Base-by-base conservation (phyloP, 2,888 invertebrate genomes). In the Drosophila tripunctata region DNA sequence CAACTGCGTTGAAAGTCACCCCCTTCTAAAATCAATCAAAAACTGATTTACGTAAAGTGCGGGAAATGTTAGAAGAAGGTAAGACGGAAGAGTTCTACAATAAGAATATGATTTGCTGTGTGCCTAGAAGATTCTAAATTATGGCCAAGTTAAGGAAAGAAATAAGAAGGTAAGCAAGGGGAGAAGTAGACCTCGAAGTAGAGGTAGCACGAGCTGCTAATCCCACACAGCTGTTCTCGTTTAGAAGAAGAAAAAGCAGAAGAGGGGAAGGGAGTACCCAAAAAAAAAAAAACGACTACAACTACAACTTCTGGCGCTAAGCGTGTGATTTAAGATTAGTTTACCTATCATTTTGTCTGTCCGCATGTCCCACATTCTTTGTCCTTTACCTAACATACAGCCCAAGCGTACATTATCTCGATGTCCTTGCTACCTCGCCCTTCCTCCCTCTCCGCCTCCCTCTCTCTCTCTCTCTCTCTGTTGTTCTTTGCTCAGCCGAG, bases 281-380 rank as follows among this genome's bases (percentile, higher is more conserved):
- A 24, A 2, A 24, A 24, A 24, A 7, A 24, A 2, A 47, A 22
- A n/a, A 21, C 24, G n/a, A 4, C 4, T 14, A 30, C 43, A 43
- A 33, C 40, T 19, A 15, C n/a, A 12, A 15, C 10, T 12, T 36
- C 58, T 78, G 70, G 72, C 68, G 79, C 73, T 80, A 75, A 66
- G 67, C 63, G 76, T 67, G 58, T 83, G 84, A 81, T 76, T 76
- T 51, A 52, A 66, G 87, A 81, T 81, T 79, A 86, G 80, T 35
- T 66, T 43, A 15, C 36, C 45, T 51, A n/a, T n/a, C n/a, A n/a
- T n/a, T 8, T 45, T 8, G 12, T 27, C 3, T 10, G 8, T 10
- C 10, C n/a, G n/a, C n/a, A n/a, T n/a, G 27, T 10, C 3, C 27
- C 8, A 7, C 24, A 5, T 27, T 27, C 10, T 15, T 19, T 36